These are phyloP conservation scores for Vulpes ferrilata DNA, from an alignment of 2,113 vertebrate species.

Conservation along the genomic window DNA sequence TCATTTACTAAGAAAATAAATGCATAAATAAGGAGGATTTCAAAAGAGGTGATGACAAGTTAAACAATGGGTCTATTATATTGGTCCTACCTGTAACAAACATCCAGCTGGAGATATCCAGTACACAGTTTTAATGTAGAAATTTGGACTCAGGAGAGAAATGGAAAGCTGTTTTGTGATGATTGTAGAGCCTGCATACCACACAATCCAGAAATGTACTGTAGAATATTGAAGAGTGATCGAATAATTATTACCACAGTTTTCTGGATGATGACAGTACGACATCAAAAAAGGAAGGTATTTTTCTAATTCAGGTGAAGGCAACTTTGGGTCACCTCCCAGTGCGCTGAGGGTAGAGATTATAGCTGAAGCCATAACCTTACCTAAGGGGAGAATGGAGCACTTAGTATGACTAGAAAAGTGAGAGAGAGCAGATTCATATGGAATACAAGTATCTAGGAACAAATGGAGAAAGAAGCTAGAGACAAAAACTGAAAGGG, in stretches of 20 bases:
- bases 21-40: not conserved
- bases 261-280: not conserved
- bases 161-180: not conserved
- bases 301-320: not conserved
- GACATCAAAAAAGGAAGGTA: not conserved
- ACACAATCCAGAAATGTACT: not conserved
- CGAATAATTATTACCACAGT: not conserved
- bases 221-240: not conserved
- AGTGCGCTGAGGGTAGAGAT: not conserved
- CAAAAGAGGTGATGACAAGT: not conserved
- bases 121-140: not conserved
- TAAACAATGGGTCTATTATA: not conserved
- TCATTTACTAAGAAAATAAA: slow-evolving; percentile 39
- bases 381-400: not conserved
- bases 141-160: not conserved
- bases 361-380: not conserved
- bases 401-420: not conserved
- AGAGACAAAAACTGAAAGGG: not conserved
- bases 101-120: not conserved
- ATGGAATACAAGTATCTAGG: not conserved
- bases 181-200: not conserved
- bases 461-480: not conserved
- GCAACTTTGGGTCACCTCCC: not conserved
- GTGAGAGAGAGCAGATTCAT: not conserved
- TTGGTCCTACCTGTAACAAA: not conserved